These are phyloP conservation scores for Oxyruncus cristatus DNA, from an alignment of 2,113 vertebrate genomes.

Conservation along the genomic window DNA sequence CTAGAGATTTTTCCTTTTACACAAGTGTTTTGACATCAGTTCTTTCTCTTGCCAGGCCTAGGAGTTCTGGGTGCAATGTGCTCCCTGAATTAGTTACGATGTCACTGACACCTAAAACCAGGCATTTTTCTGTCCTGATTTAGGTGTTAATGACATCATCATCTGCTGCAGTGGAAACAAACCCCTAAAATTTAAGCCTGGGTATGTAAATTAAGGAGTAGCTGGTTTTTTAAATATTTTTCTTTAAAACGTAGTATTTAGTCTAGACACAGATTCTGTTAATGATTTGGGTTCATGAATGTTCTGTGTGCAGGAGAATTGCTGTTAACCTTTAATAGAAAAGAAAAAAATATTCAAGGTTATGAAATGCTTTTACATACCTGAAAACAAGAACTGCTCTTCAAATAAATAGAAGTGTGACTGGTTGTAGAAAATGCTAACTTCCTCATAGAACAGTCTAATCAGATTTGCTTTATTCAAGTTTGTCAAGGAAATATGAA, in stretches of 20 bases:
- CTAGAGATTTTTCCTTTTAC: not conserved
- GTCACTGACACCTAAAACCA: constrained; percentile 24
- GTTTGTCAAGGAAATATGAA: not conserved
- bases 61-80: not conserved
- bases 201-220: not conserved
- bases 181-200: not conserved
- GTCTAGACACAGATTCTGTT: constrained; percentile 20
- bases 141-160: constrained; percentile 54
- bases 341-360: not conserved
- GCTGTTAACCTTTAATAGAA: not conserved
- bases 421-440: not conserved
- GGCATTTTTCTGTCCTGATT: constrained; percentile 37
- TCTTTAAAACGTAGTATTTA: constrained; percentile 20
- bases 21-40: not conserved
- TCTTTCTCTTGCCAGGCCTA: not conserved
- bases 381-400: not conserved
- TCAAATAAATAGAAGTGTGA: not conserved
- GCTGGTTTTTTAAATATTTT: not conserved
- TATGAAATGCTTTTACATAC: not conserved
- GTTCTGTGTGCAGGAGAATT: not conserved
- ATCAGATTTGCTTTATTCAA: not conserved
- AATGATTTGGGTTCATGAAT: not conserved
- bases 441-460: not conserved
- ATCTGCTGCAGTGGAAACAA: constrained; percentile 19
- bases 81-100: constrained; percentile 6